Evolutionary conservation across 1,140 invertebrate species (phyloP).

Genomic region (Sesamia nonagrioides): DNA sequence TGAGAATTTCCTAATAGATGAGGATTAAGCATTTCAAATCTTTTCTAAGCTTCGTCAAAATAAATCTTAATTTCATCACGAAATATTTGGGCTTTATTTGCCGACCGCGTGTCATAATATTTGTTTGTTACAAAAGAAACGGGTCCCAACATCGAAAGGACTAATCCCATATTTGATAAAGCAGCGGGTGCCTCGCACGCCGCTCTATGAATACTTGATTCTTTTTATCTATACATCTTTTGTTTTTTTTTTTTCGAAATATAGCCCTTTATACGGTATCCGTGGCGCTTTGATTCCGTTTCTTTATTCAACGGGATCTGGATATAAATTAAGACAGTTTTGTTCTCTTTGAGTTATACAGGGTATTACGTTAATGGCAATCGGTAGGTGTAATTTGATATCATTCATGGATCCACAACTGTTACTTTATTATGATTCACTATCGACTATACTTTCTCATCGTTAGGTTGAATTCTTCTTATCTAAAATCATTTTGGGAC

Average conservation of each 20-base stretch:
- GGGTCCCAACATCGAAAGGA: slow-evolving; percentile 68
- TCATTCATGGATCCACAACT: slow-evolving; percentile 67
- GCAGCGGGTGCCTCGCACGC: slow-evolving; percentile 81
- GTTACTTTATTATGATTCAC: slow-evolving; percentile 75
- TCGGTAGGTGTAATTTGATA: slow-evolving; percentile 86
- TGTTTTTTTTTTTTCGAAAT: slow-evolving; percentile 76
- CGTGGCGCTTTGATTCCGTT: slow-evolving; percentile 83
- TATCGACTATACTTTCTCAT: slow-evolving; percentile 61
- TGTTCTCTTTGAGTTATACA: slow-evolving; percentile 85
- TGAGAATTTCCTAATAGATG: background rate
- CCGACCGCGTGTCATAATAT: slow-evolving; percentile 82
- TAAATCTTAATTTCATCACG: slow-evolving; percentile 65
- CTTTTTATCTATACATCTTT: slow-evolving; percentile 83
- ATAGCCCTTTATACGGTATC: slow-evolving; percentile 74
- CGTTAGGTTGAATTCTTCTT: slow-evolving; percentile 43
- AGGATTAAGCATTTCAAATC: no score
- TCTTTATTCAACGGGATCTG: slow-evolving; percentile 83
- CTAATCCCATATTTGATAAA: slow-evolving; percentile 86
- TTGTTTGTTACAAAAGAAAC: slow-evolving; percentile 75
- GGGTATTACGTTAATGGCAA: slow-evolving; percentile 85
- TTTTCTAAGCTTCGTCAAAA: background rate
- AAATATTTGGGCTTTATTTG: slow-evolving; percentile 73
- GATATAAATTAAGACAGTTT: slow-evolving; percentile 82
- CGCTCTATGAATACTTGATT: slow-evolving; percentile 78
- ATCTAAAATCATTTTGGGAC: background rate